Percentiles rank a stretch among this genome's conserved stretches.
These are phyloP conservation scores for Phoxinus dragarum DNA, from an alignment of 2,797 vertebrate species.

Conservation along the genomic window DNA sequence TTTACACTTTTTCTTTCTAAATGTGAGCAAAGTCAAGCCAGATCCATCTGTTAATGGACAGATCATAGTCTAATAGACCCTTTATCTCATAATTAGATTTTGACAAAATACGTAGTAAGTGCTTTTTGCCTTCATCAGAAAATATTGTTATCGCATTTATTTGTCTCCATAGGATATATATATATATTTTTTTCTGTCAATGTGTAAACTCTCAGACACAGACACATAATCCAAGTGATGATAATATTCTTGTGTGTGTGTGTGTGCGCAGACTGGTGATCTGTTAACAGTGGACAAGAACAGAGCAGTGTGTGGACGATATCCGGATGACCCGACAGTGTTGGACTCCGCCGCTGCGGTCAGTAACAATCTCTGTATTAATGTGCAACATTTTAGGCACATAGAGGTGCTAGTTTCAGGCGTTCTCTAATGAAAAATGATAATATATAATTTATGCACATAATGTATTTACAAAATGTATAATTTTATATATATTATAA, in stretches of 20 bases:
- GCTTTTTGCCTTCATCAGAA: not conserved
- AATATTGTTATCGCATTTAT: not conserved
- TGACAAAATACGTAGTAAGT: not conserved
- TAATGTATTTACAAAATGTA: too few relatives aligned
- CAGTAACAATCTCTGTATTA: slow-evolving; percentile 31
- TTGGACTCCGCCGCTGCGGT: slow-evolving; percentile 56
- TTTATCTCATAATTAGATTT: not conserved
- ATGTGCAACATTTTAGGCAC: not conserved
- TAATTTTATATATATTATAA: too few relatives aligned
- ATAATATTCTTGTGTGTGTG: not conserved
- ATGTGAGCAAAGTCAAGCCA: not conserved
- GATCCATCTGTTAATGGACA: not conserved
- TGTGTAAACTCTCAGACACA: not conserved
- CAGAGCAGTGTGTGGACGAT: slow-evolving; percentile 53
- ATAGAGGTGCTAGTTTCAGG: not conserved
- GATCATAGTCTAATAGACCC: not conserved
- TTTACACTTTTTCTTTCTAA: not conserved
- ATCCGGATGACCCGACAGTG: slow-evolving; percentile 54
- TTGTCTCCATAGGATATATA: too few relatives aligned
- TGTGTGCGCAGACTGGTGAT: slow-evolving; percentile 56
- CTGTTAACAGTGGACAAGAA: slow-evolving; percentile 61
- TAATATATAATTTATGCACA: too few relatives aligned
- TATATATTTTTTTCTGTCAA: not conserved
- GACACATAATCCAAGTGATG: not conserved
- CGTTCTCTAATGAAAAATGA: not conserved